Percentiles rank a stretch among this genome's conserved stretches.
phyloP scores from a whole-genome alignment of 2,797 vertebrate species.

The Craterocephalus amniculus region DNA sequence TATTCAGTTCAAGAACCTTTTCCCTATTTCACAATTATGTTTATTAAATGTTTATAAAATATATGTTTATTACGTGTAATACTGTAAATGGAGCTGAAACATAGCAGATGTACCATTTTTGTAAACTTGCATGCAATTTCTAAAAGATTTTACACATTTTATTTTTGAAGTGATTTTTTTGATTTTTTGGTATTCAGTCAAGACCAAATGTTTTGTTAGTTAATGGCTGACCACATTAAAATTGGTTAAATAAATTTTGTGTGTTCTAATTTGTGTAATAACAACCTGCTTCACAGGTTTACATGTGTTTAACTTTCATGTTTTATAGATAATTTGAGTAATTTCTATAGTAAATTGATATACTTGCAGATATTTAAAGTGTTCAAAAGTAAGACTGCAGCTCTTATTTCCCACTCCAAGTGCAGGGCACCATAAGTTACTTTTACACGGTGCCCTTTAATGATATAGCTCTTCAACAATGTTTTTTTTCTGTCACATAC shows the following conservation, averaged over 20 bases:
- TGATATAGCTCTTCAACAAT: neutral
- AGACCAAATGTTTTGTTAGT: neutral
- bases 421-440: neutral
- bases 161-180: neutral
- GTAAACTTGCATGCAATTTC: neutral
- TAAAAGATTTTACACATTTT: neutral
- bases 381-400: neutral
- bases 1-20: neutral
- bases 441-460: neutral
- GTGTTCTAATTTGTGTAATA: no score
- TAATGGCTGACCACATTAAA: neutral
- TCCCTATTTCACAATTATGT: neutral
- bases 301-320: neutral
- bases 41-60: neutral
- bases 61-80: no score
- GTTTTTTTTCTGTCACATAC: neutral
- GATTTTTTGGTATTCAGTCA: neutral
- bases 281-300: neutral
- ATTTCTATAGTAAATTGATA: neutral
- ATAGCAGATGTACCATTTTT: neutral
- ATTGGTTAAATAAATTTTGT: neutral
- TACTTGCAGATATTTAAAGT: neutral
- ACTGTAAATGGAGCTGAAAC: neutral
- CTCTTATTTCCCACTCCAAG: neutral
- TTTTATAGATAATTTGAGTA: neutral